Evolutionary conservation across 2,888 invertebrate species (phyloP), one percentile per base, ranked within the genome.

Genomic region (Uropetala carovei): DNA sequence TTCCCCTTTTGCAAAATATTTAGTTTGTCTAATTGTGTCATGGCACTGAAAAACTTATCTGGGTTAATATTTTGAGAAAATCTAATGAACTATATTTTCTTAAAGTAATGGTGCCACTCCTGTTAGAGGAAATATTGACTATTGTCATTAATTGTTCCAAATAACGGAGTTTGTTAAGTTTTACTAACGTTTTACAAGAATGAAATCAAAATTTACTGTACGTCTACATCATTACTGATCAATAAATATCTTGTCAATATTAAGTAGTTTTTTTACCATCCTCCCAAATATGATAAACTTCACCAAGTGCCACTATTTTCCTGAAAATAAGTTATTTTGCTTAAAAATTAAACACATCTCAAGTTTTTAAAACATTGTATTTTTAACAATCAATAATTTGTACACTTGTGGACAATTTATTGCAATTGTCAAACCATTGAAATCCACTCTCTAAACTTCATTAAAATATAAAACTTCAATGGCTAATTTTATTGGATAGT

Each of bases 11-110:
- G 60, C 89, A 89, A 43, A 43, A 43, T 89, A 68, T 89, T 89
- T 56, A 89, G 64, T 89, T n/a, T 89, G n/a, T 89, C 59, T 43
- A 89, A 89, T 89, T 64, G 64, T 64, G 43, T 89, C 60, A 89
- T 89, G 89, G 89, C 89, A 89, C 89, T 89, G 43, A 75, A 43
- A 18, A 89, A 89, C 89, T 89, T 89, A 60, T 68, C 64, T 89
- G 89, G 89, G 89, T 89, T 89, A 64, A 89, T 89, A 89, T 89
- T 89, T 89, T 89, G 89, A 89, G 89, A 89, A 89, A 89, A 89
- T 64, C 64, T 89, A 89, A 89, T 60, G 56, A 89, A 89, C 30
- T 68, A 58, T 89, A 89, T 89, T 89, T 89, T 89, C 89, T 89
- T 89, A 89, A 89, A 89, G 43, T 89, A 89, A 89, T 89, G 89